These are phyloP conservation scores for Chaetorhynchus papuensis DNA, from an alignment of 2,113 vertebrate genomes.

Conservation along the genomic window DNA sequence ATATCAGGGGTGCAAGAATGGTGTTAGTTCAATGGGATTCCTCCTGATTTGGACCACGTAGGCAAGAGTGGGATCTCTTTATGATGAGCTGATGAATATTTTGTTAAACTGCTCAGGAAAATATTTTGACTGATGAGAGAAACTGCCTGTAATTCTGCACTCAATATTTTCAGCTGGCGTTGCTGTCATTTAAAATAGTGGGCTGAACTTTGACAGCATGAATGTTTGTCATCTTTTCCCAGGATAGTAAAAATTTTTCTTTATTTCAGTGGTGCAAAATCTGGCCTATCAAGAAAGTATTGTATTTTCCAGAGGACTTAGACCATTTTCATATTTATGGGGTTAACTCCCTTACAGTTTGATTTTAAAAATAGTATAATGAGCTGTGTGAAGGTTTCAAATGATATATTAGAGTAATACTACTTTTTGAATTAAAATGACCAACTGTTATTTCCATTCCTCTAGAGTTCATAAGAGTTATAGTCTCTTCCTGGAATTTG, in stretches of 20 bases:
- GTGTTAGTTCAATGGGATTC: not conserved
- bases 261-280: not conserved
- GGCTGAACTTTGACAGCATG: not conserved
- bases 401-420: not conserved
- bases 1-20: accelerated
- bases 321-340: constrained; percentile 24
- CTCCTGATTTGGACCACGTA: not conserved
- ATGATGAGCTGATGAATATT: not conserved
- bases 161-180: accelerated
- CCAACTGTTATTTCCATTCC: constrained; percentile 17
- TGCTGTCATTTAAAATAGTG: not conserved
- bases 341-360: not conserved
- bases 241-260: not conserved
- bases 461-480: not conserved
- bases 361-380: constrained; percentile 1
- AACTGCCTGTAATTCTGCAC: not conserved
- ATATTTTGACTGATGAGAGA: constrained; percentile 1
- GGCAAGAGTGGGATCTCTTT: not conserved
- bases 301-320: not conserved
- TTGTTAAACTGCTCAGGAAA: constrained; percentile 31
- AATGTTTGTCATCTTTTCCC: not conserved
- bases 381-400: not conserved
- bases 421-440: not conserved
- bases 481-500: not conserved
- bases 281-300: not conserved